Conservation (phyloP, 2,888 invertebrate genomes). For the Ethmia dodecea region DNA sequence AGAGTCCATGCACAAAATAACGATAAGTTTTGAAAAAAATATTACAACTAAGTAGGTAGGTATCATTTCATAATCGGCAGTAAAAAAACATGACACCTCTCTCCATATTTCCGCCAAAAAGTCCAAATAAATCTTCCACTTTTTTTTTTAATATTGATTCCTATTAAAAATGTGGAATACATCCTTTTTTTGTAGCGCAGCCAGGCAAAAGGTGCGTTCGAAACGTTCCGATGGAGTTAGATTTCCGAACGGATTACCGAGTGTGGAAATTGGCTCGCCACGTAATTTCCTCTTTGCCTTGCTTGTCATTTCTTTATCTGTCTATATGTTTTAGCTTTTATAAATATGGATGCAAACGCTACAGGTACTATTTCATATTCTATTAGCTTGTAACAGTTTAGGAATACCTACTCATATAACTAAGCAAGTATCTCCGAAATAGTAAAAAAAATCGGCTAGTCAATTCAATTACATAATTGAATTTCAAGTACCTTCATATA, state of each 20-base stretch:
- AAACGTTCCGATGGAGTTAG: slow-evolving; percentile 13
- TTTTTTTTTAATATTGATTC: not conserved
- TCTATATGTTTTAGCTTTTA: not conserved
- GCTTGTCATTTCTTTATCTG: slow-evolving; percentile 4
- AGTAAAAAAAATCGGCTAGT: too few species aligned
- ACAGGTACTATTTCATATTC: too few species aligned
- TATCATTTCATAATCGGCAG: not conserved
- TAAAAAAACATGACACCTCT: not conserved
- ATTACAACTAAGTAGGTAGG: too few species aligned
- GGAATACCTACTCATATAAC: too few species aligned
- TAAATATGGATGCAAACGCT: too few species aligned
- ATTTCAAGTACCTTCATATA: too few species aligned
- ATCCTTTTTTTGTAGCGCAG: not conserved
- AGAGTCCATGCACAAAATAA: not conserved
- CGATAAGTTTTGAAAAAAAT: too few species aligned
- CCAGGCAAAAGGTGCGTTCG: slow-evolving; percentile 1
- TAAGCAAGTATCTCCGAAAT: too few species aligned
- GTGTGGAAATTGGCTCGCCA: slow-evolving; percentile 22
- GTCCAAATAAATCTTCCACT: not conserved
- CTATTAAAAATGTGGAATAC: not conserved
- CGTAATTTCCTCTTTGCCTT: slow-evolving; percentile 23
- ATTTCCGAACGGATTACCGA: slow-evolving; percentile 19
- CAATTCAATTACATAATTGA: too few species aligned
- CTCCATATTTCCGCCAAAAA: not conserved
- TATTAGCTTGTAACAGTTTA: too few species aligned